Evolutionary conservation across 2,888 invertebrate species (phyloP).

Genomic region (Marronus borbonicus): DNA sequence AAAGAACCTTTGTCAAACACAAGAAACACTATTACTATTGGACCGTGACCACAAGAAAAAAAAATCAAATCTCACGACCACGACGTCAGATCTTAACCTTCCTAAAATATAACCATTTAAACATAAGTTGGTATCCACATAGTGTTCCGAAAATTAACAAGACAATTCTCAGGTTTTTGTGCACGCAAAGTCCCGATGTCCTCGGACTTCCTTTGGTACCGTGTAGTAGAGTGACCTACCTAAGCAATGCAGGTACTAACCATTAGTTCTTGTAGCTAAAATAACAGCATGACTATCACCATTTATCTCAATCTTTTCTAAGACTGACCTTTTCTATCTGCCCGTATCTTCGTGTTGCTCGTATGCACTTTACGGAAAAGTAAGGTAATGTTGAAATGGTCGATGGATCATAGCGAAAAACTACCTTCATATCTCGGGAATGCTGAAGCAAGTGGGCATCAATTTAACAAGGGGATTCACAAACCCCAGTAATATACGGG

Average conservation of each 20-base stretch:
- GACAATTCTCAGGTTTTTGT: conserved; percentile 68
- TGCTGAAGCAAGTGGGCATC: too few species aligned
- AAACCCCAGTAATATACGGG: too few species aligned
- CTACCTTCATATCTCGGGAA: too few species aligned
- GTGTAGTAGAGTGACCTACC: conserved; percentile 70
- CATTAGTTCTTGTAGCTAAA: conserved; percentile 12
- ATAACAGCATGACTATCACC: conserved; percentile 7
- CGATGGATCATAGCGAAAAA: too few species aligned
- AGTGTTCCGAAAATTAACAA: conserved; percentile 44
- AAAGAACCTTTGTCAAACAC: too few species aligned
- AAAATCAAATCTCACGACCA: too few species aligned
- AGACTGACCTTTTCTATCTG: neutral
- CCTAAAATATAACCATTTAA: too few species aligned
- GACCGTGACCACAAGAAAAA: too few species aligned
- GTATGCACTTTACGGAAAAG: neutral
- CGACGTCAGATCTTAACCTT: too few species aligned
- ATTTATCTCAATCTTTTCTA: neutral
- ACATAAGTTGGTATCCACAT: neutral
- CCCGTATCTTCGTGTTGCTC: neutral
- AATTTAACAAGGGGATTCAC: too few species aligned
- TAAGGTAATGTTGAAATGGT: neutral
- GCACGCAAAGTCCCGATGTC: conserved; percentile 71
- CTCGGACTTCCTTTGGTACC: conserved; percentile 70
- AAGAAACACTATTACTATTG: too few species aligned
- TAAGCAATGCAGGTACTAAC: conserved; percentile 67